Base-by-base conservation (phyloP, 2,113 vertebrate species). In the Epinephelus cyanopodus region DNA sequence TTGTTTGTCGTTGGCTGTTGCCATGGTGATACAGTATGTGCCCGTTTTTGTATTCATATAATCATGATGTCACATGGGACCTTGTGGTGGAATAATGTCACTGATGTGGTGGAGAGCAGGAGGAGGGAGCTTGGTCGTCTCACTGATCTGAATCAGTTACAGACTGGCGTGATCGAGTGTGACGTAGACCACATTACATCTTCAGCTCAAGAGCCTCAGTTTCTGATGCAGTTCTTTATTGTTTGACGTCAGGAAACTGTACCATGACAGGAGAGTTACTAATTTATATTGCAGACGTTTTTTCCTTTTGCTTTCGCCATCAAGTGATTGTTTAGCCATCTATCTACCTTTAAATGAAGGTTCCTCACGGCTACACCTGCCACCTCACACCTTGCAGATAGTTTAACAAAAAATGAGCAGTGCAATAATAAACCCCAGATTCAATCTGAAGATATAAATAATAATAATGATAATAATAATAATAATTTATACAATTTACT, bases 51-150 rank as follows among this genome's bases (percentile, higher is more conserved):
- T 77, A 33, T 79, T 79, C 7, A 50, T 21, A 10, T 80, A 70
- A 72, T 71, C 63, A 54, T 66, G 74, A 66, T 62, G 64, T 88
- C 72, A 50, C 50, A 25, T 84, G 66, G 75, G 81, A 78, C 81
- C 3, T 47, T 33, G 19, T 64, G 37, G 27, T 27, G 74, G 65
- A 33, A 39, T 56, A 33, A 76, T 65, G 65, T 83, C 70, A 81
- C 65, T 45, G 67, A 60, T 63, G 77, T 62, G 64, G 72, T 79
- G 62, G 37, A 83, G 79, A 81, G 75, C 71, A 83, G 85, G 17
- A 65, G 50, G 39, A 63, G n/a, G 39, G 56, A 33, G n/a, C 52
- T 67, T 54, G 9, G 65, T 50, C 27, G 56, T 53, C 33, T 45
- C 56, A 50, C 62, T 21, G 4, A 21, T 79, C 33, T 6, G 14